Conservation (phyloP, 2,797 vertebrate species). For the Streptopelia turtur region DNA sequence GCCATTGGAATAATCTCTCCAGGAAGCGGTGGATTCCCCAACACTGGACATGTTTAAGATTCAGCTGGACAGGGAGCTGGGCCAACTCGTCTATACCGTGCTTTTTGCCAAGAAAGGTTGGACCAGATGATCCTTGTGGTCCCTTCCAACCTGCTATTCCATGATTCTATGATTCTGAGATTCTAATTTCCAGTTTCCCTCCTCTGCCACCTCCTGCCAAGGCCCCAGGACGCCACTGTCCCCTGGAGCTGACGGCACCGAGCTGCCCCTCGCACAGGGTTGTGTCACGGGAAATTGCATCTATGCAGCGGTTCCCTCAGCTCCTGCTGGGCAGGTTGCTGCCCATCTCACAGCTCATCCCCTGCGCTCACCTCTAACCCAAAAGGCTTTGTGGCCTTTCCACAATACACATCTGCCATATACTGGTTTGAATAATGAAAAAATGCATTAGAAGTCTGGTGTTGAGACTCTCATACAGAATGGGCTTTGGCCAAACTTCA, state of each 20-base stretch:
- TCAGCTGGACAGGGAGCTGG: too few species aligned
- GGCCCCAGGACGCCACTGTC: neutral
- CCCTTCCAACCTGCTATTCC: too few species aligned
- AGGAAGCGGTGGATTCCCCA: too few species aligned
- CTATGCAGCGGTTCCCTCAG: neutral
- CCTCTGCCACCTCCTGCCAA: neutral
- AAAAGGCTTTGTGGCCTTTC: neutral
- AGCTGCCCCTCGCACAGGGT: neutral
- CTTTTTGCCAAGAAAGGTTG: too few species aligned
- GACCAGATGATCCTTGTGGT: too few species aligned
- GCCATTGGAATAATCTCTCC: too few species aligned
- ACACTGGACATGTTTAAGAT: too few species aligned
- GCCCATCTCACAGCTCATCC: neutral
- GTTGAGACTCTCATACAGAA: neutral
- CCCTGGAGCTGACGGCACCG: neutral
- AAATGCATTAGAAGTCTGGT: neutral
- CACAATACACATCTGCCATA: neutral
- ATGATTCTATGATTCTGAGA: too few species aligned
- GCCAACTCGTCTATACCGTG: too few species aligned
- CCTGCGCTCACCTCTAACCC: neutral
- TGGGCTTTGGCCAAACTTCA: neutral
- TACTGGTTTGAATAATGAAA: neutral
- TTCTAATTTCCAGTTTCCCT: neutral
- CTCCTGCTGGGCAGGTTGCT: neutral
- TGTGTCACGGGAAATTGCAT: fast-evolving